These are phyloP conservation scores for Tribolium castaneum DNA, from an alignment of 1,140 invertebrate genomes.

Conservation along the genomic window DNA sequence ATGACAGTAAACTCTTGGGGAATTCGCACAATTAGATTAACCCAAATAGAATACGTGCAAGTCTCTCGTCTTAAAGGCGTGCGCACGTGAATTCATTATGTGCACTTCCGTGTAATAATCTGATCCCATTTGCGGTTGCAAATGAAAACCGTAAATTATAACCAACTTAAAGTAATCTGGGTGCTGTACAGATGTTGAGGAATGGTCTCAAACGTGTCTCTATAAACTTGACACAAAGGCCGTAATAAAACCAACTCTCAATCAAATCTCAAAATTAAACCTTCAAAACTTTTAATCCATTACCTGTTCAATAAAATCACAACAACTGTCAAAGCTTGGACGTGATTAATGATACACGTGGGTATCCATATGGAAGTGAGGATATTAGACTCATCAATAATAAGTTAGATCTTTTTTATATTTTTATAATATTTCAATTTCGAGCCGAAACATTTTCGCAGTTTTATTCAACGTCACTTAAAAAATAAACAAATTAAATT, in stretches of 20 bases:
- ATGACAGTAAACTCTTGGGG: background rate
- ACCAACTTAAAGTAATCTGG: slow-evolving; percentile 36
- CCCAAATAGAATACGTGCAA: slow-evolving; percentile 35
- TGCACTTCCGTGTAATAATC: slow-evolving; percentile 41
- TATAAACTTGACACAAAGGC: background rate
- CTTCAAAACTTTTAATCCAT: background rate
- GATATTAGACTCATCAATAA: slow-evolving; percentile 18
- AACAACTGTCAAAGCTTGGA: slow-evolving; percentile 2
- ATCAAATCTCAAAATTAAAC: background rate
- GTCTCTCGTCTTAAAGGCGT: slow-evolving; percentile 12
- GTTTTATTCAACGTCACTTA: background rate
- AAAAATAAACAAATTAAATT: background rate
- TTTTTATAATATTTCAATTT: background rate
- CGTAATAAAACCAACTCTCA: no score
- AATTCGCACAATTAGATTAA: slow-evolving; percentile 29
- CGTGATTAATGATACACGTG: slow-evolving; percentile 1
- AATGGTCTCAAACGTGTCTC: background rate
- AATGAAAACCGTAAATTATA: slow-evolving; percentile 43
- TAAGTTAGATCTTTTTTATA: background rate
- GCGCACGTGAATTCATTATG: slow-evolving; percentile 31
- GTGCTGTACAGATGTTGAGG: background rate
- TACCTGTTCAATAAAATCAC: slow-evolving; percentile 5
- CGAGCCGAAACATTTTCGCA: background rate
- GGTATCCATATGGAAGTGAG: background rate
- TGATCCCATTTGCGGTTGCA: slow-evolving; percentile 20